phyloP scores from a whole-genome alignment of 2,113 vertebrate species.

The Mastomys coucha region DNA sequence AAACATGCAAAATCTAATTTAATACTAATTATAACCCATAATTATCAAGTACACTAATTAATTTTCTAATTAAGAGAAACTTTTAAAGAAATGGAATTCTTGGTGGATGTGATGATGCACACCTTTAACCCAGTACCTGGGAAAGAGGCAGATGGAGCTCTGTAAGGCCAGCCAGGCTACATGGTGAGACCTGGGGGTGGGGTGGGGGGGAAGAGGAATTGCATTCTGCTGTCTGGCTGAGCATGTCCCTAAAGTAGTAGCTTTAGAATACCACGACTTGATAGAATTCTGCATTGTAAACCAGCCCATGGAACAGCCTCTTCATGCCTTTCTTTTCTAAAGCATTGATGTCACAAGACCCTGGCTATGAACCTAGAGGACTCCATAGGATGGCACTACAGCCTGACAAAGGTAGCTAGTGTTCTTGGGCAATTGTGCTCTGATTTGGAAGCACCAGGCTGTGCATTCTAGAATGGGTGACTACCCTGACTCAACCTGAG shows the following conservation, averaged over 20 bases:
- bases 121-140: not conserved
- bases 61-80: slow-evolving; percentile 57
- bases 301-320: not conserved
- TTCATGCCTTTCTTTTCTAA: not conserved
- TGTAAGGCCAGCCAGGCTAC: not conserved
- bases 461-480: slow-evolving; percentile 53
- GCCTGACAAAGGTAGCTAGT: slow-evolving; percentile 3
- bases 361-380: not conserved
- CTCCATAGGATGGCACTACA: not conserved
- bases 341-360: not conserved
- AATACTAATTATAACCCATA: slow-evolving; percentile 35
- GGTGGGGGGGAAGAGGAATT: not conserved
- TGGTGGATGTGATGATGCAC: not conserved
- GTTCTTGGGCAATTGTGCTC: not conserved
- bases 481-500: not conserved
- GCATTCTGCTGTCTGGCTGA: slow-evolving; percentile 61
- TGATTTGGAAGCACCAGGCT: slow-evolving; percentile 20
- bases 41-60: too few relatives aligned
- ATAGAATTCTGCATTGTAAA: slow-evolving; percentile 8
- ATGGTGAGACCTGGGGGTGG: not conserved
- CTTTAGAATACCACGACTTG: slow-evolving; percentile 9
- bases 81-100: slow-evolving; percentile 56
- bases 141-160: not conserved
- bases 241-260: slow-evolving; percentile 41
- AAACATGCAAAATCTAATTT: slow-evolving; percentile 42